phyloP scores from a whole-genome alignment of 37 sponge, comb jelly and placozoan genomes.

The Bolinopsis microptera region DNA sequence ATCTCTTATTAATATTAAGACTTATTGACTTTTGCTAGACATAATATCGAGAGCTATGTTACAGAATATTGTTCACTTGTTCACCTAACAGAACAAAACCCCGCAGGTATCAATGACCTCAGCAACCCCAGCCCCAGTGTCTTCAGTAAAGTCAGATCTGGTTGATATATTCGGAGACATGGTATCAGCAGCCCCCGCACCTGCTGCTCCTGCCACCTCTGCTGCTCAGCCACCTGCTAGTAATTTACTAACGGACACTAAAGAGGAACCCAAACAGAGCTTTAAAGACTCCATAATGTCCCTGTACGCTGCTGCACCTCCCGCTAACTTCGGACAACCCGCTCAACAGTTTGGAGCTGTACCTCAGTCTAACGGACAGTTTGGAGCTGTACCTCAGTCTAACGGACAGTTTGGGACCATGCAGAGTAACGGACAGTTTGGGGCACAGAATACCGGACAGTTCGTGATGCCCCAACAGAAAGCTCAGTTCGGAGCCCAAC shows the following conservation, averaged over 20 bases:
- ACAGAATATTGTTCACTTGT: too few relatives aligned
- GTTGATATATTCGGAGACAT: constrained; percentile 59
- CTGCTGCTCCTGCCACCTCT: neutral
- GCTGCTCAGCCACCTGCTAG: neutral
- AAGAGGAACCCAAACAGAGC: constrained; percentile 43
- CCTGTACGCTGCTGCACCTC: constrained; percentile 14
- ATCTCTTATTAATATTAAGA: too few relatives aligned
- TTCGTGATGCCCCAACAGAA: neutral
- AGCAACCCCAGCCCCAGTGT: neutral
- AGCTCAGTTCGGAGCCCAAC: too few relatives aligned
- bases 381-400: neutral
- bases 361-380: neutral
- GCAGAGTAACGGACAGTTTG: neutral
- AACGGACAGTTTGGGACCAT: neutral
- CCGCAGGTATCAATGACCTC: constrained; percentile 29
- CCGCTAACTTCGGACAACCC: neutral
- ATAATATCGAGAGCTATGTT: too few relatives aligned
- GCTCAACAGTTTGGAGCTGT: neutral
- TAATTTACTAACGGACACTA: neutral
- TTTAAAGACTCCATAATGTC: constrained; percentile 61
- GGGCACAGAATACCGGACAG: neutral
- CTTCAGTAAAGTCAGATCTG: constrained; percentile 15
- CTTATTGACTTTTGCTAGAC: too few relatives aligned
- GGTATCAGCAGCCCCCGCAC: constrained; percentile 34
- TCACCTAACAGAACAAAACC: too few relatives aligned